A percentile compares a stretch with the other conserved stretches of the same genome.
Evolutionary conservation across 2,888 invertebrate species (phyloP).

Genomic region (Drosophila neoperkinsi): DNA sequence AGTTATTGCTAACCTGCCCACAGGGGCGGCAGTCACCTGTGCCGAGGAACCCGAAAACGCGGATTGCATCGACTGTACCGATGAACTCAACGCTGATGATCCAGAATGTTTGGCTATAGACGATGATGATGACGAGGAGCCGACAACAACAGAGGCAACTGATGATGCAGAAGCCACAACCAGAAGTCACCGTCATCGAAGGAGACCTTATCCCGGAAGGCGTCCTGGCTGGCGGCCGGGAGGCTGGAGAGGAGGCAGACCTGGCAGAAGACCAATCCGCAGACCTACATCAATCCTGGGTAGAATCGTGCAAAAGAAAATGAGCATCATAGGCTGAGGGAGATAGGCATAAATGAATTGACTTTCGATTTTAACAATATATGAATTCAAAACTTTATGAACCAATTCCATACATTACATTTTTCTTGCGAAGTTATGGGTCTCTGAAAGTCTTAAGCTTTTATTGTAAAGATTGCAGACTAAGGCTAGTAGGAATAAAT

Average conservation of each 20-base stretch:
- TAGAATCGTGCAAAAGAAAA: constrained; percentile 30
- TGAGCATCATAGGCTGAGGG: constrained; percentile 3
- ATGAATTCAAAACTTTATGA: neutral
- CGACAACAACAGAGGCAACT: neutral
- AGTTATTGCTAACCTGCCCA: constrained; percentile 11
- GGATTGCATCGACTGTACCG: constrained; percentile 30
- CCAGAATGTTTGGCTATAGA: constrained; percentile 23
- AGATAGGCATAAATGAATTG: neutral
- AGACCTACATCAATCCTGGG: constrained; percentile 23
- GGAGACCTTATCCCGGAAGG: neutral
- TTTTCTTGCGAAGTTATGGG: neutral
- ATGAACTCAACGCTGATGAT: constrained; percentile 3
- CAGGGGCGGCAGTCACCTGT: constrained; percentile 20
- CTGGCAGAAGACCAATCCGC: constrained; percentile 2
- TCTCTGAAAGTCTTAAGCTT: neutral
- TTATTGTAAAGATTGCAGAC: neutral
- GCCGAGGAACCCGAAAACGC: constrained; percentile 19
- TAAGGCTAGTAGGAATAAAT: neutral
- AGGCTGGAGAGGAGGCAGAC: neutral
- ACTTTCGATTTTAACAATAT: neutral
- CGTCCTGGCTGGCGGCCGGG: constrained; percentile 8
- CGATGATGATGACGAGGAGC: neutral
- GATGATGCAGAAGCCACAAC: neutral
- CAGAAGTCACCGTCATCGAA: neutral
- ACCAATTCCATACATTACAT: neutral